Evolutionary conservation across 2,113 vertebrate genomes (phyloP), one percentile per base, ranked within the genome.

Genomic region (Meleagris gallopavo): DNA sequence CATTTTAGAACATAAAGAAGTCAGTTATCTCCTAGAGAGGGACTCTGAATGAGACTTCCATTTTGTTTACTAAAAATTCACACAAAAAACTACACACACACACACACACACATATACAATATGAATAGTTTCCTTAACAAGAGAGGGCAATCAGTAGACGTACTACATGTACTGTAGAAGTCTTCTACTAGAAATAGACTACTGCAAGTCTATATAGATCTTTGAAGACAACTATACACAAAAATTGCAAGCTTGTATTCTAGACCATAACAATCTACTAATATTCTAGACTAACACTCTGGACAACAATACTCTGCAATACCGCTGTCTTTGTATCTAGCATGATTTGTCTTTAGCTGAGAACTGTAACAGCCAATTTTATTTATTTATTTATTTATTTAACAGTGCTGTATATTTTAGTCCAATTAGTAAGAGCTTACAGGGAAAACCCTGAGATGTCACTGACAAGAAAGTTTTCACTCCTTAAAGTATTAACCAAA

Each of bases 401-500:
- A 72, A 43, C 34, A 84, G 32, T 34, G 30, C 13, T 64, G 43
- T 13, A 4, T 34, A 61, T 86, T 95, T 88, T 72, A 94, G 43
- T 60, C 52, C 86, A 71, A 27, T 14, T 72, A 69, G 9, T 45
- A 92, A 64, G 32, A 69, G 8, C 32, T 86, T 81, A 43, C 70
- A 81, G 75, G 20, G 46, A 81, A 93, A 90, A 69, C 78, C 21
- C 22, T 10, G 74, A 46, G n/a, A 79, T 80, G 34, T 64, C 76
- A 77, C 55, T 67, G 73, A 77, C 36, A 81, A 43, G 52, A 91
- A 87, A 70, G 27, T 45, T 6, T 20, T 52, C 80, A 60, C 40
- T 57, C 57, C 27, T 57, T 84, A 83, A 82, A 72, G 54, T 81
- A 79, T 70, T 80, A 76, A 88, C 30, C 43, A 92, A 92, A 86